Evolutionary conservation across 2,888 invertebrate genomes (phyloP).

Genomic region (Cremastinae sp.): DNA sequence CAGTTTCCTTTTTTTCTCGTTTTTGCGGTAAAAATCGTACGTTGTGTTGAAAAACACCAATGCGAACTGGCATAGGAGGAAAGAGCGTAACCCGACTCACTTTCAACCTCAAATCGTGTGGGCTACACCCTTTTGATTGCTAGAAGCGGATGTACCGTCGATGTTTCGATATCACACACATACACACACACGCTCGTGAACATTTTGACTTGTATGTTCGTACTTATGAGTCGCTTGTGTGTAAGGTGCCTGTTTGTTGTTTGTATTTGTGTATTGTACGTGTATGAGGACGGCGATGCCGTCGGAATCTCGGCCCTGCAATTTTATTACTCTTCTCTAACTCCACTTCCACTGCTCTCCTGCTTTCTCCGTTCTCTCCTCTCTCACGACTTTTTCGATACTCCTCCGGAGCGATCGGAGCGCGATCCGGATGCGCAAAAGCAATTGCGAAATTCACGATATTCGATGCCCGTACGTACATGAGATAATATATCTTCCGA

Average conservation of each 20-base stretch:
- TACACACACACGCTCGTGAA: background rate
- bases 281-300: conserved; percentile 42
- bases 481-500: conserved; percentile 28
- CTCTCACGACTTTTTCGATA: background rate
- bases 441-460: conserved; percentile 55
- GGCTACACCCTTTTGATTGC: conserved; percentile 5
- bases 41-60: conserved; percentile 4
- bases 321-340: conserved; percentile 53
- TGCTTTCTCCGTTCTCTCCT: conserved; percentile 13
- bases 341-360: background rate
- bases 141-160: conserved; percentile 4
- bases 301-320: conserved; percentile 52
- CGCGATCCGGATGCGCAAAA: conserved; percentile 49
- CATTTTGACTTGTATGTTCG: too few relatives aligned
- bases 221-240: conserved; percentile 5
- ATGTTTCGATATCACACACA: conserved; percentile 19
- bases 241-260: background rate
- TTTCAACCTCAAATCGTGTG: background rate
- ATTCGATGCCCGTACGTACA: conserved; percentile 34
- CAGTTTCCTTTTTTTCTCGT: too few relatives aligned
- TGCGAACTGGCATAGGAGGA: background rate
- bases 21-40: conserved; percentile 10
- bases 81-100: background rate
- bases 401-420: conserved; percentile 46
- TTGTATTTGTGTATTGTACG: background rate